Percentiles rank a stretch among this genome's conserved stretches.
Evolutionary conservation across 1,140 invertebrate species (phyloP).

Genomic region (Aradophagus sp.): DNA sequence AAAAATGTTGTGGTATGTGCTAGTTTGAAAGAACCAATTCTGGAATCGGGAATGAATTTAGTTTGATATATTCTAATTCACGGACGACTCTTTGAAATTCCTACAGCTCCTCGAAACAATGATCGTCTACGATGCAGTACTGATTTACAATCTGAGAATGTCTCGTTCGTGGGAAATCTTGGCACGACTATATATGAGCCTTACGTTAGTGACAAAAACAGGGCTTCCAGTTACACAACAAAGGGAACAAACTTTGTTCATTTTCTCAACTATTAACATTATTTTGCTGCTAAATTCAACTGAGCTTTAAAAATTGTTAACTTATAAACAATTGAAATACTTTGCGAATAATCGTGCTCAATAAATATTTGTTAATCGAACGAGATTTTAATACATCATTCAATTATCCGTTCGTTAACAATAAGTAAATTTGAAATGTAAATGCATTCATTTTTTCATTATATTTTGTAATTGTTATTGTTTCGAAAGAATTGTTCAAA

Average conservation of each 20-base stretch:
- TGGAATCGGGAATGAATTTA: slow-evolving; percentile 55
- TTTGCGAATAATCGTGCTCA: slow-evolving; percentile 47
- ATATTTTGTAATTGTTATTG: no score
- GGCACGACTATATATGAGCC: slow-evolving; percentile 57
- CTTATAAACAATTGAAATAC: no score
- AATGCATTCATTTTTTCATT: no score
- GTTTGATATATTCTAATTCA: slow-evolving; percentile 59
- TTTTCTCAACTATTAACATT: background rate
- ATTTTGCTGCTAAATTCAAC: background rate
- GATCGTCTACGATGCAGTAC: slow-evolving; percentile 55
- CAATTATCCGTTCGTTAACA: no score
- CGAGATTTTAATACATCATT: no score
- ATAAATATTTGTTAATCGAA: no score
- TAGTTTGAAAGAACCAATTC: slow-evolving; percentile 50
- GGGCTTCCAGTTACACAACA: slow-evolving; percentile 56
- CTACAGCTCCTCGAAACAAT: slow-evolving; percentile 57
- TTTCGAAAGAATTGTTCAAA: no score
- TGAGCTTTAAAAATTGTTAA: no score
- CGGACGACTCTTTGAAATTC: slow-evolving; percentile 56
- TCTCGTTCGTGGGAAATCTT: slow-evolving; percentile 63
- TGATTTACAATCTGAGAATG: slow-evolving; percentile 65
- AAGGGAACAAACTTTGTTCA: slow-evolving; percentile 43
- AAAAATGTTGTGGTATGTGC: slow-evolving; percentile 23
- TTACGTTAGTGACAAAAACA: slow-evolving; percentile 53
- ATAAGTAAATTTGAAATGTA: no score